These are phyloP conservation scores for Boloria selene DNA, from an alignment of 2,888 invertebrate species.

Conservation along the genomic window DNA sequence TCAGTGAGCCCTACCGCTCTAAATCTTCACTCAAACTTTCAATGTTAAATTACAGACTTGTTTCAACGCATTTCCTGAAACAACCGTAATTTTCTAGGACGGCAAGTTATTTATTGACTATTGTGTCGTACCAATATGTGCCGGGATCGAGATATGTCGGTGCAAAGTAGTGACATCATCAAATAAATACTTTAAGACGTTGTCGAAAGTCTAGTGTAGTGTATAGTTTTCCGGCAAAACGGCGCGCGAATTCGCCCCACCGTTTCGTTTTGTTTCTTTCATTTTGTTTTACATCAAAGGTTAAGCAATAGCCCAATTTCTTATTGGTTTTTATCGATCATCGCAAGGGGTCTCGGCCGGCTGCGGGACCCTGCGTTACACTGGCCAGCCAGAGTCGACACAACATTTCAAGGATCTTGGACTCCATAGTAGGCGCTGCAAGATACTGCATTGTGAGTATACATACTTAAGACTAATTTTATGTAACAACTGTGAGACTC, in stretches of 20 bases:
- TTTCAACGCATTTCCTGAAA: constrained; percentile 95
- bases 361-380: constrained; percentile 63
- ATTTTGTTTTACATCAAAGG: constrained; percentile 80
- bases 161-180: constrained; percentile 69
- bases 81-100: constrained; percentile 87
- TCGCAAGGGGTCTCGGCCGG: constrained; percentile 60
- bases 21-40: constrained; percentile 64
- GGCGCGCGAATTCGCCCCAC: constrained; percentile 66
- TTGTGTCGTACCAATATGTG: constrained; percentile 83
- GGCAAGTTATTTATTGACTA: constrained; percentile 50
- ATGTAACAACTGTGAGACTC: constrained; percentile 15
- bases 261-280: constrained; percentile 79
- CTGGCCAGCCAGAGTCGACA: constrained; percentile 77
- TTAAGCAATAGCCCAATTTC: constrained; percentile 70
- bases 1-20: constrained; percentile 60
- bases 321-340: constrained; percentile 60
- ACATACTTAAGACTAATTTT: constrained; percentile 34
- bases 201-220: constrained; percentile 49
- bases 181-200: constrained; percentile 58
- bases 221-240: constrained; percentile 68
- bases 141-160: constrained; percentile 88
- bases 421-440: constrained; percentile 78
- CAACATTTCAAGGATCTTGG: constrained; percentile 79
- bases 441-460: constrained; percentile 81
- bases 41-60: constrained; percentile 96